Evolutionary conservation across 2,797 vertebrate genomes (phyloP).

Genomic region (Acipenser oxyrinchus): DNA sequence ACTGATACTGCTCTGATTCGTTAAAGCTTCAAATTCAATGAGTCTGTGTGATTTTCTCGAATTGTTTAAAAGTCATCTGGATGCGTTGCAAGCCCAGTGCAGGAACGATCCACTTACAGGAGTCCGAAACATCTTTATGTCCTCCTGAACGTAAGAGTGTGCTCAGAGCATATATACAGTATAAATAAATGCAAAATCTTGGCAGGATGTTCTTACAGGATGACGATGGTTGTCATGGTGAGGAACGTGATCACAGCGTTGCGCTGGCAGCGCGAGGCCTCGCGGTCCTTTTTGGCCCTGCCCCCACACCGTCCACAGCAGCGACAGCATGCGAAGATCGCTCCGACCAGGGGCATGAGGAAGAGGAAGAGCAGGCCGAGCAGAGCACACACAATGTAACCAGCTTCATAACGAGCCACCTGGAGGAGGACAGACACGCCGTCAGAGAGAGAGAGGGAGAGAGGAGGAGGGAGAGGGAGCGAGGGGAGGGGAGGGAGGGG

Average conservation of each 20-base stretch:
- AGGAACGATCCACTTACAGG: too few species aligned
- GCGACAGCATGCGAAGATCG: constrained; percentile 53
- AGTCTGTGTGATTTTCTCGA: too few species aligned
- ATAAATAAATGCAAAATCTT: background rate
- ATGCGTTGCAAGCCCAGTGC: too few species aligned
- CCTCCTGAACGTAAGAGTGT: too few species aligned
- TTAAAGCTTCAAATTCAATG: background rate
- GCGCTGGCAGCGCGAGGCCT: constrained; percentile 40
- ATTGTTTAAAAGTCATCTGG: background rate
- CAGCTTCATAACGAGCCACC: constrained; percentile 60
- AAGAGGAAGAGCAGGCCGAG: constrained; percentile 56
- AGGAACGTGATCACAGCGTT: constrained; percentile 46
- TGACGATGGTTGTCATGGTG: constrained; percentile 50
- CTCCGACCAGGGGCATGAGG: constrained; percentile 42
- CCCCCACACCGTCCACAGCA: constrained; percentile 37
- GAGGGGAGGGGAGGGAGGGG: too few species aligned
- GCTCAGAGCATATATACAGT: background rate
- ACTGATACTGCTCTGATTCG: background rate
- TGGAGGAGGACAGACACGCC: constrained; percentile 22
- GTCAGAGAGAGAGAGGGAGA: background rate
- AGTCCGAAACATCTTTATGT: too few species aligned
- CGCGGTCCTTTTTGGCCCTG: constrained; percentile 39
- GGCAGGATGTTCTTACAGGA: constrained; percentile 50
- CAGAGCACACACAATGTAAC: constrained; percentile 54
- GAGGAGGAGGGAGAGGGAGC: too few species aligned